phyloP scores from a whole-genome alignment of 35 echinoderm and acorn worm species.

The Ophiothrix spiculata region DNA sequence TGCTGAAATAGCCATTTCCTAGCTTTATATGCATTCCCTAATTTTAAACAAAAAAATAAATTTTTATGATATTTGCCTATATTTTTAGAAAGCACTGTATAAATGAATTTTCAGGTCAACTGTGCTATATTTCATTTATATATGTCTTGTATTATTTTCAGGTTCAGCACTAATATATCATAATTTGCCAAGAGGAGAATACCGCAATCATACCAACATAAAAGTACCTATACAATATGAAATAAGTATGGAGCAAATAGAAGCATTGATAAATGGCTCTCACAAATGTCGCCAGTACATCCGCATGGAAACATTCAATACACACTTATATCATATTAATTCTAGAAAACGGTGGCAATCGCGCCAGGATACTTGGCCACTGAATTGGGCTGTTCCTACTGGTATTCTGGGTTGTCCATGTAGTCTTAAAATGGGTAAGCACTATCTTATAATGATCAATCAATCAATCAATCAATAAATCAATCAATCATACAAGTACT shows the following conservation, averaged over 20 bases:
- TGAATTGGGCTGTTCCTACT: neutral
- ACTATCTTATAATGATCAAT: too few relatives aligned
- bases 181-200: neutral
- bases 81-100: too few relatives aligned
- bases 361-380: neutral
- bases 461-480: too few relatives aligned
- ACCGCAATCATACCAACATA: neutral
- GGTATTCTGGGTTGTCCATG: neutral
- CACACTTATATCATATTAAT: neutral
- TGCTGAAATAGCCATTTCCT: too few relatives aligned
- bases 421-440: neutral
- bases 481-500: too few relatives aligned
- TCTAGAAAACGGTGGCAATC: neutral
- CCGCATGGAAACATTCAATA: neutral
- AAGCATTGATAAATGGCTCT: neutral
- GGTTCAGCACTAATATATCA: neutral
- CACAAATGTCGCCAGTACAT: neutral
- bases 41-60: too few relatives aligned
- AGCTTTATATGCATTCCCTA: too few relatives aligned
- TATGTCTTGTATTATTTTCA: too few relatives aligned
- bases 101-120: too few relatives aligned
- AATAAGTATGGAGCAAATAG: neutral
- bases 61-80: too few relatives aligned
- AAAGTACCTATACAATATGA: neutral
- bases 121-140: too few relatives aligned